Conservation (phyloP, 2,888 invertebrate genomes). For the Aphelenchoides bicaudatus region DNA sequence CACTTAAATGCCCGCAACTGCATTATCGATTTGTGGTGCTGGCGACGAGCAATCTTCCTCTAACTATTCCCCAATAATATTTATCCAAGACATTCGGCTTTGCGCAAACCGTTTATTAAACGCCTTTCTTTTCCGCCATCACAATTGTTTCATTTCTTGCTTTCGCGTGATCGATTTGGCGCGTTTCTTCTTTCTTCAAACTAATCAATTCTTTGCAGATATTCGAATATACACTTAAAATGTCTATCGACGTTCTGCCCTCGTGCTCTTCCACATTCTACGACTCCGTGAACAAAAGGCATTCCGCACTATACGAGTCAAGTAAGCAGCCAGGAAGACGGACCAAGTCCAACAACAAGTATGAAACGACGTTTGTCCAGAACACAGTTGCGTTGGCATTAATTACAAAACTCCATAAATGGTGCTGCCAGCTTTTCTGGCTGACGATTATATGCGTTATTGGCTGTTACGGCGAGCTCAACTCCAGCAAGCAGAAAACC, state of each 20-base stretch:
- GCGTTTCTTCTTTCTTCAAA: no score
- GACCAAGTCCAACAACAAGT: background rate
- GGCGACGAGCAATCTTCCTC: no score
- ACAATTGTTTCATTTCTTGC: no score
- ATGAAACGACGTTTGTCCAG: conserved; percentile 27
- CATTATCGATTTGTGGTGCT: no score
- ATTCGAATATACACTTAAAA: no score
- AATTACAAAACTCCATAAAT: conserved; percentile 34
- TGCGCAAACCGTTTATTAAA: no score
- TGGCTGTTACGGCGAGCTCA: conserved; percentile 45
- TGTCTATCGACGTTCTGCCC: conserved; percentile 9
- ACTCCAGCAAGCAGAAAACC: conserved; percentile 26
- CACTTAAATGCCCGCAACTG: no score
- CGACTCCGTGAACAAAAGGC: background rate
- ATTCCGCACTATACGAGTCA: background rate
- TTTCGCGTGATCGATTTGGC: no score
- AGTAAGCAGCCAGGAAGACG: background rate
- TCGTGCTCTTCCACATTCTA: background rate
- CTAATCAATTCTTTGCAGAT: no score
- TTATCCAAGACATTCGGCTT: no score
- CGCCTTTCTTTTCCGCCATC: no score
- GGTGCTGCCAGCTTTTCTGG: conserved; percentile 58
- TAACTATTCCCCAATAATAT: no score
- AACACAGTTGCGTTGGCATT: conserved; percentile 42
- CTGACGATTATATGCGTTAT: conserved; percentile 54